Base-by-base conservation (phyloP, 1,140 invertebrate genomes). In the Varroa destructor region DNA sequence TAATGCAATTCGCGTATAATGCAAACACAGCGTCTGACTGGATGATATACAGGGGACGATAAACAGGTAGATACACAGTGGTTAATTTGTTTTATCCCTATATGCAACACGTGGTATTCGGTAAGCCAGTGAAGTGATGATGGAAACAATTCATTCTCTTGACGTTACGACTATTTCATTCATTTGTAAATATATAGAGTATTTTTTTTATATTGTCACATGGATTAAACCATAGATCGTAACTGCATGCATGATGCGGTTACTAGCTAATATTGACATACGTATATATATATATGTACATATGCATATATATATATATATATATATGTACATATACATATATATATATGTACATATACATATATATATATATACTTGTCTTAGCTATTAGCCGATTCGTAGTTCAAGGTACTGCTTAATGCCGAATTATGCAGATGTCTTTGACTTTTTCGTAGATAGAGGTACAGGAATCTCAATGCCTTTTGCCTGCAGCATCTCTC, bases 401-500 rank as follows among this genome's bases (percentile, higher is more conserved):
- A 25, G 40, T 67, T 2, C 57, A 58, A 12, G 40, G 12, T 58
- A 12, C 3, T 5, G 3, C 25, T 5, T 58, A 40, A 14, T 12
- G 14, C 46, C 40, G 61, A 12, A 36, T 37, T 40, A 14, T 46
- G 42, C 36, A 37, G 40, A 40, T 14, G 61, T 46, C 10, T 12
- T 67, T 14, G 61, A 43, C 46, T 12, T 46, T 8, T 67, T 67
- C 37, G 2, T 67, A 67, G 61, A 37, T 12, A 37, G 61, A 2
- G 12, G 40, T 36, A 37, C 40, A 46, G 61, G 61, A 37, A 67
- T 67, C 12, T 14, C 46, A 37, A 67, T 46, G 40, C 61, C 61
- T 46, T 40, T 67, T 37, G 61, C 61, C 61, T 25, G 61, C 61
- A 67, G 61, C 61, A 67, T 40, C 0, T 67, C 61, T 25, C 61